A percentile compares a stretch with the other conserved stretches of the same genome.
Conservation (phyloP, 1,140 invertebrate genomes). For the Drosophila hydei region DNA sequence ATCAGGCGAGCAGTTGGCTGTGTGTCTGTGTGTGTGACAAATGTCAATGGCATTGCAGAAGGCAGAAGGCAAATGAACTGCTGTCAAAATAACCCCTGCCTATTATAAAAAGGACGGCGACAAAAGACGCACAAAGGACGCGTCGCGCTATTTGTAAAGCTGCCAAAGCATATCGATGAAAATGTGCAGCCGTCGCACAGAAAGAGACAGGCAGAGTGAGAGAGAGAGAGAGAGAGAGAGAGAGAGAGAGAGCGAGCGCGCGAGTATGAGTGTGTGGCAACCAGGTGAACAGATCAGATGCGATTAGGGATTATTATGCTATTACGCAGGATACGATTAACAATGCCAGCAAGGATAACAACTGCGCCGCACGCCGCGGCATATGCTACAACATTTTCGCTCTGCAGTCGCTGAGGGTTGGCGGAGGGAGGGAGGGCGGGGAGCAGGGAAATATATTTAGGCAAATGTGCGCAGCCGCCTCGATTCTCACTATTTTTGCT, state of each 20-base stretch:
- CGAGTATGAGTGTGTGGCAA: conserved; percentile 55
- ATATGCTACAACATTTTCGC: conserved; percentile 62
- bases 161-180: conserved; percentile 64
- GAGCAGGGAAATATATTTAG: conserved; percentile 45
- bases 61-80: conserved; percentile 80
- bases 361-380: conserved; percentile 75
- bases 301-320: conserved; percentile 83
- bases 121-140: conserved; percentile 63
- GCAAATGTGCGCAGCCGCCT: conserved; percentile 72
- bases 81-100: conserved; percentile 81
- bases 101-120: conserved; percentile 51
- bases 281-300: conserved; percentile 81
- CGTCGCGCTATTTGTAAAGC: conserved; percentile 55
- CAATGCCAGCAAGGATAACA: conserved; percentile 68
- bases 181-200: conserved; percentile 67
- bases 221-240: not conserved
- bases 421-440: not conserved
- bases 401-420: not conserved
- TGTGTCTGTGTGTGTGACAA: conserved; percentile 40
- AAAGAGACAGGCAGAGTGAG: not conserved
- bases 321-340: conserved; percentile 82
- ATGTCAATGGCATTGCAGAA: conserved; percentile 42
- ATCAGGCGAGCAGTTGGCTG: too few relatives aligned
- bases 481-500: conserved; percentile 67
- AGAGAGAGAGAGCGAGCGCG: conserved; percentile 18